Evolutionary conservation across 1,140 invertebrate species (phyloP).

Genomic region (Bombus picipes): DNA sequence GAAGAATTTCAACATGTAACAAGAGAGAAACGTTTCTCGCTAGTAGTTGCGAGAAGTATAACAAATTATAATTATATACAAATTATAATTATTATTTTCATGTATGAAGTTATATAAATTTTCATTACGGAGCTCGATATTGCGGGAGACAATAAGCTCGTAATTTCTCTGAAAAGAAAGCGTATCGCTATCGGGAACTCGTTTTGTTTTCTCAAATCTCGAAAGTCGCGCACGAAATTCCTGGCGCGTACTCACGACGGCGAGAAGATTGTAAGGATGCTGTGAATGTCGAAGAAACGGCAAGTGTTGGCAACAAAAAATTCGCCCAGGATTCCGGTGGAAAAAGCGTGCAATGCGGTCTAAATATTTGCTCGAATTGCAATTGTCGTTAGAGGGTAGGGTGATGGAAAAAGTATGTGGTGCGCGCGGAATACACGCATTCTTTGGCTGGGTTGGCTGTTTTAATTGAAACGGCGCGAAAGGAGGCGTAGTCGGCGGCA

Average conservation of each 20-base stretch:
- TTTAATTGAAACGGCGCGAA: constrained; percentile 58
- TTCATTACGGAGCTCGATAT: too few species aligned
- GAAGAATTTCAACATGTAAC: too few species aligned
- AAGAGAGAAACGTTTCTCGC: too few species aligned
- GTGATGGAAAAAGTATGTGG: neutral
- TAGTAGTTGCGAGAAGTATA: too few species aligned
- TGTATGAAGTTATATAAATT: too few species aligned
- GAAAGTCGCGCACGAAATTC: neutral
- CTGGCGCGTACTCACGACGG: neutral
- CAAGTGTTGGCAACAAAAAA: neutral
- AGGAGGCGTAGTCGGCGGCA: constrained; percentile 33
- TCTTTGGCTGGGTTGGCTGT: neutral
- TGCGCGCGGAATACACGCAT: neutral
- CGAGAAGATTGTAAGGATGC: neutral
- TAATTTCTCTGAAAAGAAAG: too few species aligned
- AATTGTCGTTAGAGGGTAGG: neutral
- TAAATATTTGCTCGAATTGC: neutral
- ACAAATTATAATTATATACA: too few species aligned
- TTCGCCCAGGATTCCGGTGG: neutral
- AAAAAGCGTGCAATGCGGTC: neutral
- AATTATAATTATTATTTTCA: too few species aligned
- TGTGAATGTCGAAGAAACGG: neutral
- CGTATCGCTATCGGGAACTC: too few species aligned
- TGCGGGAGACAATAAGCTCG: too few species aligned
- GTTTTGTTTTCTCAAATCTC: neutral